Conservation (phyloP, 1,140 invertebrate species). For the Zelostemma sp. region DNA sequence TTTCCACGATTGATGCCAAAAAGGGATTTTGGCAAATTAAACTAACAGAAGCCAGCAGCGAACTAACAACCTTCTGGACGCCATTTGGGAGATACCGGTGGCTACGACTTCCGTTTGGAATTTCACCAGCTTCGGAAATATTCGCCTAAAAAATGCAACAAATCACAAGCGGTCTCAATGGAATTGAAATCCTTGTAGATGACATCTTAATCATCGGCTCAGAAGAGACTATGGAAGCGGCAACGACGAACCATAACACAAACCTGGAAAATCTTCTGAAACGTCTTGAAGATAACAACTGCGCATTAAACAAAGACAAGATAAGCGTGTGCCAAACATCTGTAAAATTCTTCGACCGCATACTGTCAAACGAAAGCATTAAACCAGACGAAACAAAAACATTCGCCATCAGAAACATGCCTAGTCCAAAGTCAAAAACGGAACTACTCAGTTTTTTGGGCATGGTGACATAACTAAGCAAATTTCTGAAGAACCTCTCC, state of each 20-base stretch:
- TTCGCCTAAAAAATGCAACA: conserved; percentile 48
- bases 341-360: conserved; percentile 54
- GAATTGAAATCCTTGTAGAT: conserved; percentile 57
- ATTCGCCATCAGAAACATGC: conserved; percentile 51
- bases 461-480: conserved; percentile 54
- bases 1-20: conserved; percentile 66
- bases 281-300: conserved; percentile 25
- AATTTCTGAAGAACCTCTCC: conserved; percentile 23
- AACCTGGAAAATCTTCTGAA: conserved; percentile 49
- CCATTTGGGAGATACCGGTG: conserved; percentile 56
- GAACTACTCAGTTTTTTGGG: conserved; percentile 59
- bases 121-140: conserved; percentile 61
- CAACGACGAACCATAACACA: conserved; percentile 36
- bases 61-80: conserved; percentile 61
- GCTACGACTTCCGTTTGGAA: conserved; percentile 51
- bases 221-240: conserved; percentile 40
- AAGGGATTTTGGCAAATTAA: conserved; percentile 65
- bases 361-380: conserved; percentile 55
- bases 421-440: conserved; percentile 46
- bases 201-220: conserved; percentile 58
- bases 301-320: conserved; percentile 52
- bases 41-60: conserved; percentile 54
- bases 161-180: conserved; percentile 55
- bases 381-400: conserved; percentile 54
- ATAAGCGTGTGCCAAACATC: conserved; percentile 33